A percentile compares a stretch with the other conserved stretches of the same genome.
phyloP scores from a whole-genome alignment of 2,888 invertebrate genomes.

The Eupithecia dodoneata region DNA sequence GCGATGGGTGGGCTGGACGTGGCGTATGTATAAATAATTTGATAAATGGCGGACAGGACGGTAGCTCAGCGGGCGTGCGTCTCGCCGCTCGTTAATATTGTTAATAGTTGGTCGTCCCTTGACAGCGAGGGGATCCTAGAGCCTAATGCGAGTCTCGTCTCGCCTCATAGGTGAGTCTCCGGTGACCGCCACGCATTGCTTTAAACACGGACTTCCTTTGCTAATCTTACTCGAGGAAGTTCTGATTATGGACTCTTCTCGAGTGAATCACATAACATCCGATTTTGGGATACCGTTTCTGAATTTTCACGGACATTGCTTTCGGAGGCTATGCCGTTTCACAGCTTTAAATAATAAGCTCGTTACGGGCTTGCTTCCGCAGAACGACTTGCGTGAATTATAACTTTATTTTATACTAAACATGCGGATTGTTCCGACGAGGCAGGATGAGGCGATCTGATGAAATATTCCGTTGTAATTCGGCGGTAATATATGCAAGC shows the following conservation, averaged over 20 bases:
- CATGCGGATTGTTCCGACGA: conserved; percentile 20
- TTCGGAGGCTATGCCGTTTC: conserved; percentile 11
- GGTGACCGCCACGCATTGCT: conserved; percentile 20
- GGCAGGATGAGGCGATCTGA: conserved; percentile 47
- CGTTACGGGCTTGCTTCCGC: conserved; percentile 27
- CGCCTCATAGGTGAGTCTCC: conserved; percentile 29
- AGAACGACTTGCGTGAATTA: conserved; percentile 28
- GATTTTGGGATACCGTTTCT: background rate
- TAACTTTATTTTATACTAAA: conserved; percentile 33
- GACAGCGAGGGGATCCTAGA: conserved; percentile 45
- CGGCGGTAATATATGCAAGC: conserved; percentile 58
- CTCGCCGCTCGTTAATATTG: conserved; percentile 61
- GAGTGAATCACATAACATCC: background rate
- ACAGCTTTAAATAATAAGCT: conserved; percentile 28
- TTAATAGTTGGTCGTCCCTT: conserved; percentile 58
- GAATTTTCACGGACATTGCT: conserved; percentile 7
- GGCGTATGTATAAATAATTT: conserved; percentile 71
- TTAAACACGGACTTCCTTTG: conserved; percentile 32
- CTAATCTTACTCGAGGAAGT: conserved; percentile 23
- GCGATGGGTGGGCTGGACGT: conserved; percentile 60
- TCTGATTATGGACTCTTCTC: conserved; percentile 24
- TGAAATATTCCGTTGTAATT: conserved; percentile 56
- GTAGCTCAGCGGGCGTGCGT: conserved; percentile 69
- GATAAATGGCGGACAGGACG: conserved; percentile 68
- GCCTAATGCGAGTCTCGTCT: conserved; percentile 30